These are phyloP conservation scores for Orientallactaga sibirica DNA, from an alignment of 2,797 vertebrate genomes.

Conservation along the genomic window DNA sequence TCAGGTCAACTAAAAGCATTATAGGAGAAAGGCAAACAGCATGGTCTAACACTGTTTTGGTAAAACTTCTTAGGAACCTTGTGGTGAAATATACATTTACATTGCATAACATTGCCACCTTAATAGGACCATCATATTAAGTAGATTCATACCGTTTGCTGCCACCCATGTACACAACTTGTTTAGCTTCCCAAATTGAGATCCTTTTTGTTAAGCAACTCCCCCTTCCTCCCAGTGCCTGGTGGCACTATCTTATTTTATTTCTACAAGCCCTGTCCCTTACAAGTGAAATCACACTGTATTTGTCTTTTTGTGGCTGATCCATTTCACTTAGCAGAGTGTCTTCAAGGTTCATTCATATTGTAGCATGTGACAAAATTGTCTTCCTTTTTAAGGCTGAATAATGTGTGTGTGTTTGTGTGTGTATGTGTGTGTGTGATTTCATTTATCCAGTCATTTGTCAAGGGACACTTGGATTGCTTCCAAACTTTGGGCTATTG, in stretches of 20 bases:
- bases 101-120: not conserved
- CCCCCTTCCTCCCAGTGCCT: not conserved
- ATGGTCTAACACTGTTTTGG: not conserved
- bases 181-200: constrained; percentile 9
- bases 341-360: not conserved
- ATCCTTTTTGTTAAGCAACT: not conserved
- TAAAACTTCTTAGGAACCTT: not conserved
- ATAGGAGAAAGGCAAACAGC: not conserved
- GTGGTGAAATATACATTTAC: not conserved
- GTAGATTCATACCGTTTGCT: not conserved
- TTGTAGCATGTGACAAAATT: not conserved
- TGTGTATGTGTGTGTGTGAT: not conserved
- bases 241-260: not conserved
- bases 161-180: not conserved
- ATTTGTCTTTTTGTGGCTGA: not conserved
- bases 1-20: constrained; percentile 8
- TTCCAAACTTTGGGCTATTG: not conserved
- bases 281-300: not conserved
- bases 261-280: constrained; percentile 6
- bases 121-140: not conserved
- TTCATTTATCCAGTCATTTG: constrained; percentile 8
- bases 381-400: constrained; percentile 4
- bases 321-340: not conserved
- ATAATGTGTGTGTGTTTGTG: not conserved
- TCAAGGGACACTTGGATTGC: not conserved